Percentiles rank a stretch among this genome's conserved stretches.
Evolutionary conservation across 1,140 invertebrate genomes (phyloP).

Genomic region (Stenopsyche tienmushanensis): DNA sequence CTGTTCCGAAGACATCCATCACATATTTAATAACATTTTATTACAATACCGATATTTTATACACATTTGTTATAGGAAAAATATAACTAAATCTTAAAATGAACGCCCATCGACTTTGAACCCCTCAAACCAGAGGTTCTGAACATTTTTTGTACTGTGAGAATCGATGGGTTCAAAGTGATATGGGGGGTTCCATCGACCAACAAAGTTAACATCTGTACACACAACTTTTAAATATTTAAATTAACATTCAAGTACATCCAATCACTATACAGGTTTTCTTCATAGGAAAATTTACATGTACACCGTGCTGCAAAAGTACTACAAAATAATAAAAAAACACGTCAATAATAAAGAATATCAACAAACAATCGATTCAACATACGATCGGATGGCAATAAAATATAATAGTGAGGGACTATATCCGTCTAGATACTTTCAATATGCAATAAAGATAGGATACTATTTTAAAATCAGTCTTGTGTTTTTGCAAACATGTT

Average conservation of each 20-base stretch:
- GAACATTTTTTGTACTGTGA: too few species aligned
- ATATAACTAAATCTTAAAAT: slow-evolving; percentile 22
- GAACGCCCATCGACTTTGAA: background rate
- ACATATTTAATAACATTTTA: slow-evolving; percentile 37
- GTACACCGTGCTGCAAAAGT: slow-evolving; percentile 40
- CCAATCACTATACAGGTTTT: slow-evolving; percentile 21
- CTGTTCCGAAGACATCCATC: slow-evolving; percentile 41
- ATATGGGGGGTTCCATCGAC: too few species aligned
- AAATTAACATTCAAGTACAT: slow-evolving; percentile 29
- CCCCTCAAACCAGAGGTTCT: too few species aligned
- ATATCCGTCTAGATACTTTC: background rate
- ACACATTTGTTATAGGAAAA: slow-evolving; percentile 29
- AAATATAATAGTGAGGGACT: slow-evolving; percentile 5
- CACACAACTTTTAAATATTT: slow-evolving; percentile 21
- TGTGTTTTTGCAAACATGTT: slow-evolving; percentile 36
- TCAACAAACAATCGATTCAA: slow-evolving; percentile 6
- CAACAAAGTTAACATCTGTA: slow-evolving; percentile 17
- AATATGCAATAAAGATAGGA: slow-evolving; percentile 9
- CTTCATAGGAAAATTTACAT: slow-evolving; percentile 41
- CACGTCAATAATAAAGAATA: slow-evolving; percentile 28
- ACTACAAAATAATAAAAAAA: slow-evolving; percentile 35
- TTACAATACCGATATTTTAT: slow-evolving; percentile 36
- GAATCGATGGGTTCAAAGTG: too few species aligned
- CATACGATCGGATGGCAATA: background rate
- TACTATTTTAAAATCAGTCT: slow-evolving; percentile 42